phyloP scores from a whole-genome alignment of 2,888 invertebrate genomes.

The Epistrophe grossulariae region DNA sequence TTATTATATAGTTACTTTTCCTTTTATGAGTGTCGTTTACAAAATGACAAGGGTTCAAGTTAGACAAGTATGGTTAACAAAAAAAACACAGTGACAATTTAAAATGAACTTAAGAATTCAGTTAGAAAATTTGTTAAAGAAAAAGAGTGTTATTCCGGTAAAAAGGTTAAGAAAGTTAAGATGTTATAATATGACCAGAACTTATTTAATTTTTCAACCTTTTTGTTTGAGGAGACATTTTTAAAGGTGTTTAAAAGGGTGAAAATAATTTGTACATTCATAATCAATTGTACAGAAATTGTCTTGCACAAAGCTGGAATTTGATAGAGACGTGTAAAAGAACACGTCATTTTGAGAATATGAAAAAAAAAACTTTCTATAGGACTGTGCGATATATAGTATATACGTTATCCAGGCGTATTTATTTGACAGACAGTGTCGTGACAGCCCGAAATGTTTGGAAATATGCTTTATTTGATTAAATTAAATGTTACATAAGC shows the following conservation, averaged over 20 bases:
- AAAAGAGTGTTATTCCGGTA: background rate
- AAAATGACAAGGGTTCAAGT: constrained; percentile 7
- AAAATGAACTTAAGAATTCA: background rate
- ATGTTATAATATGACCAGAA: background rate
- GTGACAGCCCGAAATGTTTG: too few relatives aligned
- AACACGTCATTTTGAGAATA: too few relatives aligned
- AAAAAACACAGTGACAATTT: background rate
- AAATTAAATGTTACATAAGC: too few relatives aligned
- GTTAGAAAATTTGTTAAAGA: background rate
- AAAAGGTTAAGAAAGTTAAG: constrained; percentile 1
- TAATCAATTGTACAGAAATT: too few relatives aligned
- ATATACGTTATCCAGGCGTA: too few relatives aligned
- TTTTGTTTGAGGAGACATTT: background rate
- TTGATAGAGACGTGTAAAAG: too few relatives aligned
- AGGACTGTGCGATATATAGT: too few relatives aligned
- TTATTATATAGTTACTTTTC: background rate
- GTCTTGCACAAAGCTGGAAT: too few relatives aligned
- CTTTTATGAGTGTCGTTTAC: background rate
- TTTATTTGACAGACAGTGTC: too few relatives aligned
- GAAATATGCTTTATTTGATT: too few relatives aligned
- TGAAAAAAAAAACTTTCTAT: too few relatives aligned
- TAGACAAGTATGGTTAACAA: background rate
- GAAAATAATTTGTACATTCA: background rate
- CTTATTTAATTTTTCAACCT: background rate
- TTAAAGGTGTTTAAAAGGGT: background rate